phyloP scores from a whole-genome alignment of 2,797 vertebrate genomes.

The Iguana delicatissima region DNA sequence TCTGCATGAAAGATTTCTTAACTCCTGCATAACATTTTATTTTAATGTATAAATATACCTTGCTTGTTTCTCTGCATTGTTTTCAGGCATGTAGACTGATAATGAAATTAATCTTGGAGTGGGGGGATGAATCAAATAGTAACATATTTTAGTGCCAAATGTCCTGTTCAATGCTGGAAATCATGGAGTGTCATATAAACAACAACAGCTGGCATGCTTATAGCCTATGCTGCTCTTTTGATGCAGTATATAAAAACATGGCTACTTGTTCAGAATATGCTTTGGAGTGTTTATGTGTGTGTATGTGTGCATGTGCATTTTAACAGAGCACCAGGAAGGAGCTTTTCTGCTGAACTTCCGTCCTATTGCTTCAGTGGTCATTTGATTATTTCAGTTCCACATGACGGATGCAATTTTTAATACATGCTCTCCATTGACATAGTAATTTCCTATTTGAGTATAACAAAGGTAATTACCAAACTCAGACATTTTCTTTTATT shows the following conservation, averaged over 20 bases:
- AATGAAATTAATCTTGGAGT: slow-evolving; percentile 54
- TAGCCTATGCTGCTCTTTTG: slow-evolving; percentile 70
- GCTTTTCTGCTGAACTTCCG: slow-evolving; percentile 52
- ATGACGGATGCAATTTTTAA: slow-evolving; percentile 49
- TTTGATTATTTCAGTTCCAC: slow-evolving; percentile 62
- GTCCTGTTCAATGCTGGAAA: slow-evolving; percentile 69
- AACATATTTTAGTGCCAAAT: slow-evolving; percentile 72
- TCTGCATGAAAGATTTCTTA: slow-evolving; percentile 51
- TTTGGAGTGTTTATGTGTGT: slow-evolving; percentile 12
- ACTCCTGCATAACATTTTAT: slow-evolving; percentile 61
- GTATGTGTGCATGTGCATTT: too few species aligned
- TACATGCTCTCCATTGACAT: not conserved
- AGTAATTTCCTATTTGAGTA: slow-evolving; percentile 17
- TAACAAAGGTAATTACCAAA: slow-evolving; percentile 31
- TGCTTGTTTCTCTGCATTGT: slow-evolving; percentile 54
- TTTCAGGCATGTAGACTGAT: slow-evolving; percentile 60
- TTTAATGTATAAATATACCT: slow-evolving; percentile 24
- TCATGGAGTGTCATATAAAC: slow-evolving; percentile 72
- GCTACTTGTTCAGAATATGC: slow-evolving; percentile 44
- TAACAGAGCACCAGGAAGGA: slow-evolving; percentile 34
- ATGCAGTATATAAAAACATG: slow-evolving; percentile 66
- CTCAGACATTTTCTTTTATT: slow-evolving; percentile 39
- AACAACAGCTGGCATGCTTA: slow-evolving; percentile 77
- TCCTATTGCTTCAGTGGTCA: slow-evolving; percentile 54
- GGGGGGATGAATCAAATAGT: slow-evolving; percentile 63